Conservation (phyloP, 2,113 vertebrate genomes). For the Lipophrys pholis region DNA sequence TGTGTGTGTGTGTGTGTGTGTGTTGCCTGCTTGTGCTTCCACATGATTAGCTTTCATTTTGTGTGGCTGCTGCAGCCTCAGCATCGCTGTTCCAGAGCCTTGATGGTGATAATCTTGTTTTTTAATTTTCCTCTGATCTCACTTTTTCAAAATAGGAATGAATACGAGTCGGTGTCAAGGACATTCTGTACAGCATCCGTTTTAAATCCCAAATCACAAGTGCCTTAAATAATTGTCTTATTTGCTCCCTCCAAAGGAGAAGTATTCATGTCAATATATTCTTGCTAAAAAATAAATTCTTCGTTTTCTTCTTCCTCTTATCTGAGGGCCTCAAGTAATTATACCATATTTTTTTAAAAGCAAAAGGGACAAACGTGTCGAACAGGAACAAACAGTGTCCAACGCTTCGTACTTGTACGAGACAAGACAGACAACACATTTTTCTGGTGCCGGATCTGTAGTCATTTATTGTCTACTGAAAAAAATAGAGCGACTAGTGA, state of each 20-base stretch:
- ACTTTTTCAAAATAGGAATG: neutral
- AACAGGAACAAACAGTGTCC: too few relatives aligned
- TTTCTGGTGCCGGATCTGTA: too few relatives aligned
- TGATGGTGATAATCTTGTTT: neutral
- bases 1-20: neutral
- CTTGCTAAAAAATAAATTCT: neutral
- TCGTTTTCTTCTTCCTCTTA: too few relatives aligned
- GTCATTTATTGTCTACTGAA: too few relatives aligned
- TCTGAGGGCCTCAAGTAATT: too few relatives aligned
- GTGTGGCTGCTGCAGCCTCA: slow-evolving; percentile 3
- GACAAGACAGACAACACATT: too few relatives aligned
- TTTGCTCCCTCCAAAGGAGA: slow-evolving; percentile 1
- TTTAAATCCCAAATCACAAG: slow-evolving; percentile 8
- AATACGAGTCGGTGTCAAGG: neutral
- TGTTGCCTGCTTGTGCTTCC: slow-evolving; percentile 7
- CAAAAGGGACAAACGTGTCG: too few relatives aligned
- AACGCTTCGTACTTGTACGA: too few relatives aligned
- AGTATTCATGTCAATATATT: neutral
- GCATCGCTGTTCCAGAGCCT: neutral
- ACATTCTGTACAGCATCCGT: neutral
- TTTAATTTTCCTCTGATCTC: neutral
- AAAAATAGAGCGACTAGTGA: too few relatives aligned
- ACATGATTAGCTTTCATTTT: slow-evolving; percentile 44
- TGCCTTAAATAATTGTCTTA: slow-evolving; percentile 8
- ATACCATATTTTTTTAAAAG: too few relatives aligned